Base-by-base conservation (phyloP, 2,113 vertebrate species). In the Saccopteryx bilineata region DNA sequence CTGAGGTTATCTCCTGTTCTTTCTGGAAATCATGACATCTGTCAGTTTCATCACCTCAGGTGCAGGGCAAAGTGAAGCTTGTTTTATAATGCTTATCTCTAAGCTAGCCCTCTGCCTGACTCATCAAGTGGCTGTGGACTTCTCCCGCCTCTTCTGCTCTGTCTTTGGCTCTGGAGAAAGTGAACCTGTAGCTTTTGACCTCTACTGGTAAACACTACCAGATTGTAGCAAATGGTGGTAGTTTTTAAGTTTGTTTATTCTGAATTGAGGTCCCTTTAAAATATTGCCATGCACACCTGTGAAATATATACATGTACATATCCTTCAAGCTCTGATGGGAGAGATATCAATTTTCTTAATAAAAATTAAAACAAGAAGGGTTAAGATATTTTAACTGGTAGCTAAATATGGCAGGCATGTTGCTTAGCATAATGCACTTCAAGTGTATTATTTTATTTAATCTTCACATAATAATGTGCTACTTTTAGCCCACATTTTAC, bases 21-120 rank as follows among this genome's bases (percentile, higher is more conserved):
- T 88, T 71, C 76, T 74, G n/a, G 39, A 75, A 91, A 56, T 71
- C 56, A 60, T 61, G 63, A 65, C 79, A 50, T 72, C 92, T 84
- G 90, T 68, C 33, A 11, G 28, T 95, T 97, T 96, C 87, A 23
- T 94, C 95, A 96, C 93, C 78, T 93, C 15, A 82, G 90, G 94
- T 63, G 63, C 21, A 79, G 88, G 72, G 78, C 81, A 93, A 87
- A 85, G 84, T 56, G 46, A 94, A 58, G 52, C n/a, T 76, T 2
- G 2, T 21, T 86, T 65, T 85, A 46, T 75, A 76, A 71, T 9
- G 60, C n/a, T 94, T 90, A 87, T 87, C 90, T 86, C 71, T 39
- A 80, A 89, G 24, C 33, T 66, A 94, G 65, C n/a, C 75, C 72
- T 69, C 56, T 71, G 86, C 85, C 50, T 13, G 60, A 89, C 19